Evolutionary conservation across 2,113 vertebrate species (phyloP).

Genomic region (Collichthys lucidus): DNA sequence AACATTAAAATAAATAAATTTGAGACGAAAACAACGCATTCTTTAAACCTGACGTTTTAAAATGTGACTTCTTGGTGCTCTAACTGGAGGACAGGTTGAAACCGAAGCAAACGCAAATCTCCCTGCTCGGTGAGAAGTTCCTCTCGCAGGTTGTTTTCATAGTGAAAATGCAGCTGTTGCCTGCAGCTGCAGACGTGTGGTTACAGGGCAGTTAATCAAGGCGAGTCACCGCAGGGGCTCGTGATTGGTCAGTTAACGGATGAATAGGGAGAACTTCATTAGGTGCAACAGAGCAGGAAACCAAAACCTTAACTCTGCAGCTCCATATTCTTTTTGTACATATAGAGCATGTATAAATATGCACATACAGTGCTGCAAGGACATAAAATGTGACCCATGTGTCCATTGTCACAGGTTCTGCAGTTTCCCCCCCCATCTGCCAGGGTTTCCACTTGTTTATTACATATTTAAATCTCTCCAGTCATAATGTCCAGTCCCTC

Average conservation of each 20-base stretch:
- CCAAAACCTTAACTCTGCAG: not conserved
- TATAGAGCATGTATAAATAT: no score
- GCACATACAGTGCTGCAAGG: no score
- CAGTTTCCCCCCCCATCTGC: no score
- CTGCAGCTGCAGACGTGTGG: constrained; percentile 14
- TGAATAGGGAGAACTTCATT: not conserved
- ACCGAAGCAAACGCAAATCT: not conserved
- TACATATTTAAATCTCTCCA: no score
- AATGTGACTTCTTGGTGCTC: no score
- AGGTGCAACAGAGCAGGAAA: not conserved
- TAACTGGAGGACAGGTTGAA: not conserved
- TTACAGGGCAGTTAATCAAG: constrained; percentile 7
- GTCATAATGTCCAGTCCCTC: no score
- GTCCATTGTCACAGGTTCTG: no score
- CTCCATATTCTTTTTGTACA: not conserved
- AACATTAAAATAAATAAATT: no score
- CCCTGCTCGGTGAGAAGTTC: not conserved
- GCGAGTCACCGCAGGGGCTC: not conserved
- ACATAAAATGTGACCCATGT: no score
- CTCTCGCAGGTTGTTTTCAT: not conserved
- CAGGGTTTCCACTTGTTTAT: no score
- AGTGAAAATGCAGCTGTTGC: constrained; percentile 1
- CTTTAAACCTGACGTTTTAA: no score
- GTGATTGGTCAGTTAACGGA: not conserved
- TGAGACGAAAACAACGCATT: no score